phyloP scores from a whole-genome alignment of 2,797 vertebrate genomes.

The Sylvilagus floridanus region DNA sequence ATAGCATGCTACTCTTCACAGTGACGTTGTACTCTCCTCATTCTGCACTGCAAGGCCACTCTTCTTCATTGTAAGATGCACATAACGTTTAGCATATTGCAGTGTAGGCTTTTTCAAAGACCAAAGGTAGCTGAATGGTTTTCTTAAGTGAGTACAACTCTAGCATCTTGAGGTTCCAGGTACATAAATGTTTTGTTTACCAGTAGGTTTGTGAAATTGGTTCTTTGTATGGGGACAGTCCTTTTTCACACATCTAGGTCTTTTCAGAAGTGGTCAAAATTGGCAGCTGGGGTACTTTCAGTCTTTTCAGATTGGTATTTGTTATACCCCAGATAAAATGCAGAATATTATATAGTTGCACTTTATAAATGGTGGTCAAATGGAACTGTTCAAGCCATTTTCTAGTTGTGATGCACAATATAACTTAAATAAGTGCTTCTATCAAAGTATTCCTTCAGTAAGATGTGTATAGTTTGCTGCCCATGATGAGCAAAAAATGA shows the following conservation, averaged over 20 bases:
- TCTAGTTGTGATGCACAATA: slow-evolving; percentile 87
- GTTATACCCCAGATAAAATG: slow-evolving; percentile 69
- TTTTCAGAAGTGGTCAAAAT: slow-evolving; percentile 75
- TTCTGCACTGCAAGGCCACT: slow-evolving; percentile 85
- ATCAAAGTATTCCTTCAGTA: slow-evolving; percentile 86
- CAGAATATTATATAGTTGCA: slow-evolving; percentile 87
- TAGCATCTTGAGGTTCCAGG: slow-evolving; percentile 83
- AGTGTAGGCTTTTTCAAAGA: slow-evolving; percentile 84
- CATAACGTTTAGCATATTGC: slow-evolving; percentile 85
- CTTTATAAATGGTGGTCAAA: slow-evolving; percentile 90
- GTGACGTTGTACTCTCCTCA: slow-evolving; percentile 82
- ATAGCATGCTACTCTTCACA: slow-evolving; percentile 86
- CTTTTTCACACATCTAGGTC: slow-evolving; percentile 83
- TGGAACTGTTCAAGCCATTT: slow-evolving; percentile 90
- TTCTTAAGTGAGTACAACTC: slow-evolving; percentile 80
- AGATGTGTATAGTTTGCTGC: slow-evolving; percentile 82
- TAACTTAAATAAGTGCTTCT: slow-evolving; percentile 88
- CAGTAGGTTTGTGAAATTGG: slow-evolving; percentile 88
- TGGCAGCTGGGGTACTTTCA: slow-evolving; percentile 75
- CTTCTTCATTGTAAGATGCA: slow-evolving; percentile 85
- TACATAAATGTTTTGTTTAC: slow-evolving; percentile 87
- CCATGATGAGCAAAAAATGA: slow-evolving; percentile 86
- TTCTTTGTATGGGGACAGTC: slow-evolving; percentile 86
- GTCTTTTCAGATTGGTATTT: slow-evolving; percentile 37
- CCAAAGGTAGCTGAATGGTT: slow-evolving; percentile 82